Conservation (phyloP, 2,113 vertebrate species). For the Misgurnus mizolepis region DNA sequence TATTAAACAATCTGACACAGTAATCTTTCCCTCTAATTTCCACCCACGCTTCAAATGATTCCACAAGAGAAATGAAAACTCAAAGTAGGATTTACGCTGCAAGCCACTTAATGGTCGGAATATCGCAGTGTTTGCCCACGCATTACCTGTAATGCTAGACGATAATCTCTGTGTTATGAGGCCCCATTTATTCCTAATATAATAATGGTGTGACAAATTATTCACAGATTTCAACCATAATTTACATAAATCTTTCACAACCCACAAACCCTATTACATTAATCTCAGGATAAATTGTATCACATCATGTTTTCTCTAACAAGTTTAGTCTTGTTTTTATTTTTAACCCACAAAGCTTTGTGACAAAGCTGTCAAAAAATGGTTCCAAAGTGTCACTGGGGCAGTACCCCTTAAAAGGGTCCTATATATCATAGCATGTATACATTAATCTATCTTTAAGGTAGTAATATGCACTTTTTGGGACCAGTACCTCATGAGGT, state of each 20-base stretch:
- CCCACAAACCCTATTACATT: background rate
- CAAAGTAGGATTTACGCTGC: slow-evolving; percentile 1
- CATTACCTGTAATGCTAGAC: slow-evolving; percentile 18
- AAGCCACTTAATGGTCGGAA: slow-evolving; percentile 33
- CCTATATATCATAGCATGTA: too few species aligned
- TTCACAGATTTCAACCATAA: background rate
- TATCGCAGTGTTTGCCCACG: slow-evolving; percentile 9
- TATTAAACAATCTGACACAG: slow-evolving; percentile 10
- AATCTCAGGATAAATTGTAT: background rate
- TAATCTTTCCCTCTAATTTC: slow-evolving; percentile 10
- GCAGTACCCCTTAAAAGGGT: too few species aligned
- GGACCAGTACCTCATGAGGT: too few species aligned
- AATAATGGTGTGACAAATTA: slow-evolving; percentile 29
- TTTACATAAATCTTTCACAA: slow-evolving; percentile 14
- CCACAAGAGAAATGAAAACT: slow-evolving; percentile 35
- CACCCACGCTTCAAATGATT: slow-evolving; percentile 24
- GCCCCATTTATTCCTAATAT: background rate
- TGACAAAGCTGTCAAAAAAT: too few species aligned
- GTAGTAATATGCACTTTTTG: too few species aligned
- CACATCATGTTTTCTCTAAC: background rate
- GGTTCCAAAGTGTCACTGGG: too few species aligned
- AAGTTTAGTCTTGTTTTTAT: too few species aligned
- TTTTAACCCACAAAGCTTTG: too few species aligned
- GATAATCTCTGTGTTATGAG: slow-evolving; percentile 19
- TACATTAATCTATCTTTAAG: too few species aligned